Evolutionary conservation across 2,888 invertebrate genomes (phyloP).

Genomic region (Drosophila testacea): DNA sequence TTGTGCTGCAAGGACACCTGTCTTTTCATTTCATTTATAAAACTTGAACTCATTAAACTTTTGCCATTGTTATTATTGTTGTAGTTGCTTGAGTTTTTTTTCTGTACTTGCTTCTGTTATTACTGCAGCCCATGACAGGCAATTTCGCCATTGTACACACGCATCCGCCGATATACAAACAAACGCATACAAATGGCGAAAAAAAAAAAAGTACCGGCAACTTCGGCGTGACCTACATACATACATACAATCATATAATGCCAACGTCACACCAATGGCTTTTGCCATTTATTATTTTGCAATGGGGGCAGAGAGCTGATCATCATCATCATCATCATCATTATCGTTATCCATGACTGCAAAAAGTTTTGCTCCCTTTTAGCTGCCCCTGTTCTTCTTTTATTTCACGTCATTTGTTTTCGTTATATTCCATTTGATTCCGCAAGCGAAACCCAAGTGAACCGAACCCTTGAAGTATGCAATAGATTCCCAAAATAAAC

Average conservation of each 20-base stretch:
- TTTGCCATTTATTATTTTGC: slow-evolving; percentile 63
- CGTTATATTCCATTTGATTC: slow-evolving; percentile 25
- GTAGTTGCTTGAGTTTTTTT: slow-evolving; percentile 6
- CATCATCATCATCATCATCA: slow-evolving; percentile 40
- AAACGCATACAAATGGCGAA: slow-evolving; percentile 54
- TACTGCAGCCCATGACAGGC: slow-evolving; percentile 64
- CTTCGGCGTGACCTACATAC: slow-evolving; percentile 52
- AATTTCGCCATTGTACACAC: slow-evolving; percentile 52
- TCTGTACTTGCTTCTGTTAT: slow-evolving; percentile 54
- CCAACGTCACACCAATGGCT: slow-evolving; percentile 43
- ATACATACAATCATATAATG: slow-evolving; percentile 16
- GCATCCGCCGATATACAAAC: slow-evolving; percentile 37
- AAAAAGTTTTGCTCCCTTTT: slow-evolving; percentile 33
- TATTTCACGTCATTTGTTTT: slow-evolving; percentile 35
- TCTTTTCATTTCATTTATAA: slow-evolving; percentile 68
- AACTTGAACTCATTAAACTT: slow-evolving; percentile 81
- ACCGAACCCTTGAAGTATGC: slow-evolving; percentile 70
- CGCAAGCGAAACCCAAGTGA: slow-evolving; percentile 1
- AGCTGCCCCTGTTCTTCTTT: slow-evolving; percentile 4
- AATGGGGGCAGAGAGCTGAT: slow-evolving; percentile 48
- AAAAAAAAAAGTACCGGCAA: slow-evolving; percentile 21
- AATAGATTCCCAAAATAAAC: slow-evolving; percentile 75
- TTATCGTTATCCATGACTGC: slow-evolving; percentile 41
- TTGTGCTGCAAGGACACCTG: slow-evolving; percentile 67
- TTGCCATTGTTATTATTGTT: slow-evolving; percentile 61